Evolutionary conservation across 2,888 invertebrate genomes (phyloP), one percentile per base, ranked within the genome.

Genomic region (Lasiommata megera): DNA sequence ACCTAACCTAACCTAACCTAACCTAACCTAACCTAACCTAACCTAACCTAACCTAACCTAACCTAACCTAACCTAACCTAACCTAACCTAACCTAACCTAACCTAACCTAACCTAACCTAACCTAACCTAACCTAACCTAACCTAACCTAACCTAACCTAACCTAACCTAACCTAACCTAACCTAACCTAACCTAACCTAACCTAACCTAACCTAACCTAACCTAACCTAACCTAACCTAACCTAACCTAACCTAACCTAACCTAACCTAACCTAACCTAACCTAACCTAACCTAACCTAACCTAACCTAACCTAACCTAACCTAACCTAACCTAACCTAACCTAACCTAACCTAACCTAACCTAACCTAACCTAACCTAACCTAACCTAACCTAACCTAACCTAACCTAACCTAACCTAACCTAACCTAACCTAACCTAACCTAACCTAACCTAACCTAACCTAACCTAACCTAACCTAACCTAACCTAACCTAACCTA

Each of bases 301-400:
- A 28, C 28, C 28, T 28, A 28, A 28, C 28, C 28, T 28, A 28
- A 28, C 28, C 28, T 28, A 28, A 28, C 28, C 28, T 28, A 28
- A 28, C 28, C 28, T 28, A 28, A 28, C 28, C 28, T 28, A 28
- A 28, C 28, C 28, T 28, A 28, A 28, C 28, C 28, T 28, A 28
- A 28, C 28, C 28, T 28, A 28, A 28, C 28, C 28, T 28, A 28
- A 28, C 28, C 28, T 28, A 28, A 28, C 28, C 28, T 28, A 28
- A 28, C 28, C 28, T 28, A 59, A 62, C 58, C 62, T 59, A 59
- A 62, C 58, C 62, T 62, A 62, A 59, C 62, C 62, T 62, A 62
- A 62, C 62, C 62, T 62, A 62, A 59, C 62, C 59, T 63, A 63
- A 62, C 62, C 62, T 62, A 62, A 60, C 62, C 62, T 57, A 58